Conservation (phyloP, 2,113 vertebrate species). For the Dendrocopos noguchii region DNA sequence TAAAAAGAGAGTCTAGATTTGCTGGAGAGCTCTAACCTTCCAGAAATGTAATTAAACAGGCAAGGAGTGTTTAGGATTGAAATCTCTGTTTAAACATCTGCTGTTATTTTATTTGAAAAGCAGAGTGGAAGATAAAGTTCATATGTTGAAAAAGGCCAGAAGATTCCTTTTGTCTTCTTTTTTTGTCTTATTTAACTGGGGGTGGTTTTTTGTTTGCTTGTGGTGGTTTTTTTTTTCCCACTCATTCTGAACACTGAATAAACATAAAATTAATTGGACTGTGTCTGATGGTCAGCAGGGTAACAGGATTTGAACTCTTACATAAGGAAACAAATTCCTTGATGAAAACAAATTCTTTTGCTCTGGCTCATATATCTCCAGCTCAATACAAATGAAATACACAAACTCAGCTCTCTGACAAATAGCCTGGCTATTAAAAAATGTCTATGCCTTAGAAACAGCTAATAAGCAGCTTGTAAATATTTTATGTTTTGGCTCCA, state of each 20-base stretch:
- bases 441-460: background rate
- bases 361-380: background rate
- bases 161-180: background rate
- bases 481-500: background rate
- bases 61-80: constrained; percentile 15
- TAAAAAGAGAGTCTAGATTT: constrained; percentile 3
- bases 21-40: constrained; percentile 6
- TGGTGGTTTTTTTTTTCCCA: background rate
- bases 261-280: background rate
- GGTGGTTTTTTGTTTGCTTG: background rate
- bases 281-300: background rate
- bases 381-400: background rate
- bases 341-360: background rate
- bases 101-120: constrained; percentile 14
- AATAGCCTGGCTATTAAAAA: background rate
- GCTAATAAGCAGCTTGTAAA: background rate
- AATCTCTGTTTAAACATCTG: constrained; percentile 46
- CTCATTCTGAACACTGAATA: background rate
- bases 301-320: background rate
- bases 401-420: background rate
- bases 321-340: constrained; percentile 11
- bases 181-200: background rate
- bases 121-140: background rate
- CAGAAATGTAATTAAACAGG: constrained; percentile 53
- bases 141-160: background rate